These are phyloP conservation scores for Hemicrepidius hirtus DNA, from an alignment of 2,888 invertebrate species.

Conservation along the genomic window DNA sequence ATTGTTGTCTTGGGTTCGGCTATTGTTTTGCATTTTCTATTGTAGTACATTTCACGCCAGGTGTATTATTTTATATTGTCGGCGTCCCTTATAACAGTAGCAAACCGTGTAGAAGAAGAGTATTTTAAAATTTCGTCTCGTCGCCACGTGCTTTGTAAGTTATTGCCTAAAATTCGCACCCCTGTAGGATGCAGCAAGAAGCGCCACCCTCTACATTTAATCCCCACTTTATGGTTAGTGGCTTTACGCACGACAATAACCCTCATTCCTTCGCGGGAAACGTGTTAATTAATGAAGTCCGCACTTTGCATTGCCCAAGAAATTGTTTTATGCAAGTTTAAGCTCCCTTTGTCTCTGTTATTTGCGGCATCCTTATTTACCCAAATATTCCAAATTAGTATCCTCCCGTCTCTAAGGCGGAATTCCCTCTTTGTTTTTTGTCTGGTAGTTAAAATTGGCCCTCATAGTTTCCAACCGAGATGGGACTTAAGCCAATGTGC, in stretches of 20 bases:
- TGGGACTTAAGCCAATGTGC: conserved; percentile 34
- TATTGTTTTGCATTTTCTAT: conserved; percentile 24
- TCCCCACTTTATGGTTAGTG: conserved; percentile 52
- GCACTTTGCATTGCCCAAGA: conserved; percentile 50
- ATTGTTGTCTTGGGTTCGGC: conserved; percentile 10
- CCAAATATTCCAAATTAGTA: conserved; percentile 26
- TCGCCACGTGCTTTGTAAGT: conserved; percentile 24
- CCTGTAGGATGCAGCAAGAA: conserved; percentile 43
- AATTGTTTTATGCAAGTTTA: conserved; percentile 54
- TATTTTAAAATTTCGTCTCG: conserved; percentile 19
- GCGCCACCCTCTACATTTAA: conserved; percentile 45
- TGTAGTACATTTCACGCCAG: conserved; percentile 27
- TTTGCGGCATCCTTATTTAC: conserved; percentile 28
- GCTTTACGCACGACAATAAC: conserved; percentile 54
- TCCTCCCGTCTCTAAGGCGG: conserved; percentile 3
- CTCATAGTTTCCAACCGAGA: not conserved
- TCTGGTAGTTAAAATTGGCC: conserved; percentile 15
- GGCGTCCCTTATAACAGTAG: not conserved
- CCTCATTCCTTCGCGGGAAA: conserved; percentile 52
- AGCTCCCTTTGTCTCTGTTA: conserved; percentile 38
- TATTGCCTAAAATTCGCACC: conserved; percentile 44
- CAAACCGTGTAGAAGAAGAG: conserved; percentile 16
- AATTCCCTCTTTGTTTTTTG: not conserved
- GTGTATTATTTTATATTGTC: conserved; percentile 8
- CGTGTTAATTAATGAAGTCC: conserved; percentile 60